Percentiles rank a stretch among this genome's conserved stretches.
These are phyloP conservation scores for Butorides virescens DNA, from an alignment of 2,113 vertebrate species.

Conservation along the genomic window DNA sequence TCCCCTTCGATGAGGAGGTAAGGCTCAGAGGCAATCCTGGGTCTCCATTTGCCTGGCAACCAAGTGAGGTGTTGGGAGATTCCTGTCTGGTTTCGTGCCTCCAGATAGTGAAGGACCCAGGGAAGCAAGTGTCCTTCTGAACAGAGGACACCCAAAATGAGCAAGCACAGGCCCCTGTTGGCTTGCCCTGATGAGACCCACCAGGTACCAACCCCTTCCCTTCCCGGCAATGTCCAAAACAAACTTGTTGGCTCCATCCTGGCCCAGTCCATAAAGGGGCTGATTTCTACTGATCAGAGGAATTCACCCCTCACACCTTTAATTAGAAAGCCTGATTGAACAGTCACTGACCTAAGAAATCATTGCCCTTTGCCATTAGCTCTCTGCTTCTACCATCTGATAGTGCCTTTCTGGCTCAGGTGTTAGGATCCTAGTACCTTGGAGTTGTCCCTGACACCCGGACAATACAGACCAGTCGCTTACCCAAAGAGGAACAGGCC, in stretches of 20 bases:
- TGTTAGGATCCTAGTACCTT: not conserved
- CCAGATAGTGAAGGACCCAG: not conserved
- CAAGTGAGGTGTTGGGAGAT: not conserved
- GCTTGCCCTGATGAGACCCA: not conserved
- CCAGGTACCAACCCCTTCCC: not conserved
- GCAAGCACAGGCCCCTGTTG: not conserved
- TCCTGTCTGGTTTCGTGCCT: not conserved
- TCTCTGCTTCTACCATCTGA: not conserved
- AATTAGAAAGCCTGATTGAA: not conserved
- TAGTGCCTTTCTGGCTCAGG: not conserved
- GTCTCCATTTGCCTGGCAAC: not conserved
- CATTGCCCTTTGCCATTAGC: not conserved
- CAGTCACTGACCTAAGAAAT: not conserved
- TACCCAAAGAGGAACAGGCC: not conserved
- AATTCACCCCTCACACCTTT: not conserved
- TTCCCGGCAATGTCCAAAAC: not conserved
- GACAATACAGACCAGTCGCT: not conserved
- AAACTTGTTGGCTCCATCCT: not conserved
- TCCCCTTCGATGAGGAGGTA: slow-evolving; percentile 83
- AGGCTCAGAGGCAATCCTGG: not conserved
- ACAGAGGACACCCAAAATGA: not conserved
- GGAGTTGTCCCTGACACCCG: not conserved
- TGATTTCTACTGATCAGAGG: not conserved
- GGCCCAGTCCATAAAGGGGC: not conserved
- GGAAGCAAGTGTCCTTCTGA: not conserved